phyloP scores from a whole-genome alignment of 2,888 invertebrate species.

The Phengaris alcon region DNA sequence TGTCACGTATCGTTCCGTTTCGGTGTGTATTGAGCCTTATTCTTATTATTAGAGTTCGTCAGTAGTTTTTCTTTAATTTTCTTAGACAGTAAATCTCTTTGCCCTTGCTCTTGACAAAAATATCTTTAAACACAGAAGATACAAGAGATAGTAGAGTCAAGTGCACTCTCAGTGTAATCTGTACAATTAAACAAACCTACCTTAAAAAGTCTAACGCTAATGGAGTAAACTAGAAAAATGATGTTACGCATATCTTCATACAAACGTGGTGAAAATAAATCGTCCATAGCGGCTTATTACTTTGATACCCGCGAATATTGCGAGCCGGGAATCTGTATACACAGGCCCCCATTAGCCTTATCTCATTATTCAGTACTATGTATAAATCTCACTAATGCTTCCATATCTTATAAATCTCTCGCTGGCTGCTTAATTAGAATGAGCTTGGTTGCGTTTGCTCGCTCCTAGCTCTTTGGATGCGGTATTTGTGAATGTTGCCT shows the following conservation, averaged over 20 bases:
- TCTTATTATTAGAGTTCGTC: too few relatives aligned
- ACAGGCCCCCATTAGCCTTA: conserved; percentile 61
- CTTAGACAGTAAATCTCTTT: too few relatives aligned
- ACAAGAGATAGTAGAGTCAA: neutral
- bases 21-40: too few relatives aligned
- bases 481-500: conserved; percentile 29
- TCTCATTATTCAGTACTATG: conserved; percentile 70
- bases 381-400: conserved; percentile 75
- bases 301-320: conserved; percentile 39
- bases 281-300: conserved; percentile 35
- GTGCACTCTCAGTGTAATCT: neutral
- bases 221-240: conserved; percentile 28
- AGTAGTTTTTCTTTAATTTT: too few relatives aligned
- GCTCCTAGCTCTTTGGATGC: conserved; percentile 33
- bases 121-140: neutral
- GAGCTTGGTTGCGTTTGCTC: conserved; percentile 41
- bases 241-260: conserved; percentile 28
- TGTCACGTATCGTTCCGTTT: too few relatives aligned
- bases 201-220: conserved; percentile 6
- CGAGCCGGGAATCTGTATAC: conserved; percentile 44
- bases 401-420: conserved; percentile 75
- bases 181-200: neutral
- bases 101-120: neutral
- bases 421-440: conserved; percentile 72
- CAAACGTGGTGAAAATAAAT: conserved; percentile 37